Evolutionary conservation across 2,888 invertebrate genomes (phyloP), one percentile per base, ranked within the genome.

Genomic region (Epinotia demarniana): DNA sequence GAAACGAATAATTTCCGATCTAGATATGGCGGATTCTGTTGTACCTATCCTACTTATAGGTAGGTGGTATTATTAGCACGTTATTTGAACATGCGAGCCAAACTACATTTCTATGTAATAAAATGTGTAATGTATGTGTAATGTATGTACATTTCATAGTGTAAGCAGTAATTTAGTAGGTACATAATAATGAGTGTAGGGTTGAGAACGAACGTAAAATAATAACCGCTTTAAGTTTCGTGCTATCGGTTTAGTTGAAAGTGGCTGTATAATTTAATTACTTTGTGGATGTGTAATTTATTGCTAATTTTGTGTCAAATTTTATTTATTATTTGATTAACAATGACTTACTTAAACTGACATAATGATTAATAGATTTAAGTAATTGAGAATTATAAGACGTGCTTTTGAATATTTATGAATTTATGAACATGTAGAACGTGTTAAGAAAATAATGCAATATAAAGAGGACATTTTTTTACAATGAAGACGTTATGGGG

Each of bases 281-380:
- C 9, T 39, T 39, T 53, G n/a, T 53, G 5, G 16, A n/a, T n/a
- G 53, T n/a, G 13, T 23, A 12, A 33, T 33, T 61, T 33, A 33
- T n/a, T 61, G n/a, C 13, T 33, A 2, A 33, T 3, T 6, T 61
- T 33, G 2, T 33, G 16, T 61, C 16, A 16, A 12, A 49, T 60
- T 43, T 33, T 43, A 58, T 43, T 19, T 43, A 58, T 11, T 58
- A 43, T 66, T 57, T 55, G 67, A 67, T 57, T 39, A 55, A 18
- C 16, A 19, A 67, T 58, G 39, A 68, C 57, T 57, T 43, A 6
- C 33, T 33, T 4, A 39, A 27, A 68, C 68, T 39, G 43, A 68
- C 23, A 43, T 58, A 43, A 43, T 43, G 68, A 43, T 16, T 39
- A 19, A 0, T 27, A n/a, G 53, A 33, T 68, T 58, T 19, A 61